A percentile compares a stretch with the other conserved stretches of the same genome.
These are phyloP conservation scores for Lineus longissimus DNA, from an alignment of 1,140 invertebrate genomes.

Conservation along the genomic window DNA sequence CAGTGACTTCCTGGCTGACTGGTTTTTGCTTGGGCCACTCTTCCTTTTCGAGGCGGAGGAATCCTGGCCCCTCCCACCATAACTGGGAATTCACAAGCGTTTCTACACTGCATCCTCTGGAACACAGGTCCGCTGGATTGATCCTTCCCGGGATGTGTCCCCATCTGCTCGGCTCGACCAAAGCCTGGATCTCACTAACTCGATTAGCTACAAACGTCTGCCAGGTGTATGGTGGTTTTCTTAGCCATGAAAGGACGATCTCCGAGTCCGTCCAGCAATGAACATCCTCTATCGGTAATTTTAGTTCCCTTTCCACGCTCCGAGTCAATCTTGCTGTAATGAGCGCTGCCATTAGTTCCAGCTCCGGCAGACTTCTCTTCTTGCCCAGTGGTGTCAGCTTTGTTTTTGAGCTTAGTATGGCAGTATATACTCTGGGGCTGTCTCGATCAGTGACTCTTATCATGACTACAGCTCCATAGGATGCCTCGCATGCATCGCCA, in stretches of 20 bases:
- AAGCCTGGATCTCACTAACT: not conserved
- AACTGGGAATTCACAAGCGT: not conserved
- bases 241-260: not conserved
- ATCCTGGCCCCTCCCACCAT: constrained; percentile 1
- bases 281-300: not conserved
- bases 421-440: not conserved
- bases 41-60: not conserved
- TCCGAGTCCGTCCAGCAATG: constrained; percentile 1
- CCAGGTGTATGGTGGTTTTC: not conserved
- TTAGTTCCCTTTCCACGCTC: not conserved
- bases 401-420: not conserved
- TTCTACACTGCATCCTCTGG: not conserved
- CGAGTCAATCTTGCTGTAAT: not conserved
- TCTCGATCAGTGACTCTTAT: not conserved
- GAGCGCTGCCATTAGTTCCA: not conserved
- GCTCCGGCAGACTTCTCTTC: not conserved
- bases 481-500: not conserved
- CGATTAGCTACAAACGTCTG: not conserved
- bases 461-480: not conserved
- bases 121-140: constrained; percentile 2
- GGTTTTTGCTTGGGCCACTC: not conserved
- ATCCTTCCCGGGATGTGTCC: not conserved
- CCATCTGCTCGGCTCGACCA: not conserved
- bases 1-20: not conserved
- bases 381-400: not conserved